phyloP scores from a whole-genome alignment of 2,888 invertebrate species.

The Eupithecia abbreviata region DNA sequence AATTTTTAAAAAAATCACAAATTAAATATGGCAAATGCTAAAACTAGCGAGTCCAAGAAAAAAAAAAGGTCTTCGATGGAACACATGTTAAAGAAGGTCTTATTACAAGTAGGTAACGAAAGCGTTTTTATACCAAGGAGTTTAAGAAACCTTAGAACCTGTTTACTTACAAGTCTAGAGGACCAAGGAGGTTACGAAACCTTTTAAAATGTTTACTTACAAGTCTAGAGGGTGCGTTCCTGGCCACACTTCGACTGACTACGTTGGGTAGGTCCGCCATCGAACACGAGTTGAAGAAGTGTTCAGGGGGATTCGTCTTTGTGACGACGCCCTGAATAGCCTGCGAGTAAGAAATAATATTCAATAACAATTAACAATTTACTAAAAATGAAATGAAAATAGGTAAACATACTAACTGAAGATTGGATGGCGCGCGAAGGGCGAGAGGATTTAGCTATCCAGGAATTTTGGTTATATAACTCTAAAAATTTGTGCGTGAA shows the following conservation, averaged over 20 bases:
- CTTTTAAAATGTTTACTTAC: slow-evolving; percentile 55
- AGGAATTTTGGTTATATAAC: too few species aligned
- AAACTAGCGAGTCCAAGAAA: too few species aligned
- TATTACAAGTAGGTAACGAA: neutral
- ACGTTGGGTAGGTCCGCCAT: slow-evolving; percentile 69
- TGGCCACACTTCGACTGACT: slow-evolving; percentile 75
- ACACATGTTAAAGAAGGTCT: neutral
- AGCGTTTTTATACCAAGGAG: neutral
- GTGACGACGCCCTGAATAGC: slow-evolving; percentile 76
- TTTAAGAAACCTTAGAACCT: too few species aligned
- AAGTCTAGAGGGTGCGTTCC: slow-evolving; percentile 71
- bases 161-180: too few species aligned
- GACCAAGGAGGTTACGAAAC: neutral
- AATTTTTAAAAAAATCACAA: too few species aligned
- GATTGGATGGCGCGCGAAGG: too few species aligned
- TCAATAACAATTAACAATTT: neutral
- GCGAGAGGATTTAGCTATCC: too few species aligned
- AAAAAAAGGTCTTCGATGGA: too few species aligned
- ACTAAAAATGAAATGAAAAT: too few species aligned
- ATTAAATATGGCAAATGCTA: too few species aligned
- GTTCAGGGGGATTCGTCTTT: slow-evolving; percentile 59
- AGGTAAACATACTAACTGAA: too few species aligned
- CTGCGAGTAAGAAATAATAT: slow-evolving; percentile 48
- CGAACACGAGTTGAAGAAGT: slow-evolving; percentile 66
- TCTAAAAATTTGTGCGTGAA: too few species aligned